Evolutionary conservation across 2,888 invertebrate species (phyloP).

Genomic region (Andrena marginata): DNA sequence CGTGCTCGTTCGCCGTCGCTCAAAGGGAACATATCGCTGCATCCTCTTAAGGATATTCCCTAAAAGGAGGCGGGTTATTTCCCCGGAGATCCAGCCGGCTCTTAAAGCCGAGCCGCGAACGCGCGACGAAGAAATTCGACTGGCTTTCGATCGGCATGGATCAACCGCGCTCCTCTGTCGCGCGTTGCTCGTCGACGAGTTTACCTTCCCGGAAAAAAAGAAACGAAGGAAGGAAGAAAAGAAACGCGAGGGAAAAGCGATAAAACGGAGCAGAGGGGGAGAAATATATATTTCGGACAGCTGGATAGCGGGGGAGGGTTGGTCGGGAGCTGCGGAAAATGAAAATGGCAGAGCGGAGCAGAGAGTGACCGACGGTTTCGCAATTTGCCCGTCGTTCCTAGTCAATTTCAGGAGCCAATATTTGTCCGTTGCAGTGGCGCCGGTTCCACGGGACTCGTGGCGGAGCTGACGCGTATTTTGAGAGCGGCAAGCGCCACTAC

Average conservation of each 20-base stretch:
- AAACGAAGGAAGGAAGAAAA: neutral
- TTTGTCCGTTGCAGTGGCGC: slow-evolving; percentile 54
- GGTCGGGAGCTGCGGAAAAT: slow-evolving; percentile 13
- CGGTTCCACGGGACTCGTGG: slow-evolving; percentile 23
- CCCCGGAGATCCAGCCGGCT: slow-evolving; percentile 40
- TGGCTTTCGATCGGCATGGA: slow-evolving; percentile 19
- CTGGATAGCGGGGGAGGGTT: neutral
- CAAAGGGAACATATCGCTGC: slow-evolving; percentile 19
- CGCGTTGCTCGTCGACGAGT: too few species aligned
- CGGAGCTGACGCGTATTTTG: slow-evolving; percentile 11
- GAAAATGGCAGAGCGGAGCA: slow-evolving; percentile 35
- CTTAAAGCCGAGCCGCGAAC: slow-evolving; percentile 9
- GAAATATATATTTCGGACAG: slow-evolving; percentile 12
- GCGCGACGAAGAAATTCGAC: neutral
- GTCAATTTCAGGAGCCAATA: slow-evolving; percentile 70
- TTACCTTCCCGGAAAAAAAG: too few species aligned
- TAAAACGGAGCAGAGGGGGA: too few species aligned
- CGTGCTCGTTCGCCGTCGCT: slow-evolving; percentile 9
- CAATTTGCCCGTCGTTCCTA: slow-evolving; percentile 63
- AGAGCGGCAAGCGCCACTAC: neutral
- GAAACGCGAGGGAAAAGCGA: neutral
- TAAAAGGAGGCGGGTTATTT: slow-evolving; percentile 45
- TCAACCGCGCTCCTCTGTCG: slow-evolving; percentile 12
- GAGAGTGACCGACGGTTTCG: slow-evolving; percentile 48
- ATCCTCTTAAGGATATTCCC: slow-evolving; percentile 27